Base-by-base conservation (phyloP, 92 coral and sea anemone species). In the Epizoanthus stellaris region DNA sequence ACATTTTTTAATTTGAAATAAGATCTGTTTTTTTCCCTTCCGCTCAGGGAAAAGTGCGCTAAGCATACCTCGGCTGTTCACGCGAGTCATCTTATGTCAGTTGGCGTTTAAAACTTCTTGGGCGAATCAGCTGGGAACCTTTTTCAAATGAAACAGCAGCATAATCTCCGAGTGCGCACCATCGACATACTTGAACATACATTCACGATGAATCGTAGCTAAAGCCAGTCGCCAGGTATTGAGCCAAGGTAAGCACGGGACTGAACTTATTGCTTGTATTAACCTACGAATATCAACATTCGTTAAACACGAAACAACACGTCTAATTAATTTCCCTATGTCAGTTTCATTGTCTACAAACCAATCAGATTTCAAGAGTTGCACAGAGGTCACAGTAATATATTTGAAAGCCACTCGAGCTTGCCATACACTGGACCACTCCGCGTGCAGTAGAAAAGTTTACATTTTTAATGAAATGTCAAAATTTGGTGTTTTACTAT, bases 241-340 rank as follows among this genome's bases (percentile, higher is more conserved):
- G 56, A 52, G 15, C 56, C 10, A 7, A 52, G 56, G 15, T 11
- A 52, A 9, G 56, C 56, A 52, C 56, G 1, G 40, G 12, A 23
- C 49, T n/a, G 21, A 12, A 39, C 54, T 36, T 23, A 17, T 16
- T 58, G 47, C 39, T 58, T 67, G 53, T 75, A 43, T 20, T 21
- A 19, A 19, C 65, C 83, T n/a, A 12, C n/a, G 15, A 62, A 63
- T 61, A 59, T 58, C 72, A 38, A 57, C 60, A 58, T 75, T 63
- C 65, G 54, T 21, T 36, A 19, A 76, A 79, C 83, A 21, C 45
- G 83, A 79, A 79, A 79, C 17, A 61, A 79, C 83, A 9, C 49
- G 73, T 79, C 47, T 30, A 16, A 13, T 0, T 59, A 17, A 36
- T 34, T 76, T 53, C 54, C 72, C 6, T 40, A 14, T 68, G 73